These are phyloP conservation scores for Struthidea cinerea DNA, from an alignment of 2,113 vertebrate genomes.

Conservation along the genomic window DNA sequence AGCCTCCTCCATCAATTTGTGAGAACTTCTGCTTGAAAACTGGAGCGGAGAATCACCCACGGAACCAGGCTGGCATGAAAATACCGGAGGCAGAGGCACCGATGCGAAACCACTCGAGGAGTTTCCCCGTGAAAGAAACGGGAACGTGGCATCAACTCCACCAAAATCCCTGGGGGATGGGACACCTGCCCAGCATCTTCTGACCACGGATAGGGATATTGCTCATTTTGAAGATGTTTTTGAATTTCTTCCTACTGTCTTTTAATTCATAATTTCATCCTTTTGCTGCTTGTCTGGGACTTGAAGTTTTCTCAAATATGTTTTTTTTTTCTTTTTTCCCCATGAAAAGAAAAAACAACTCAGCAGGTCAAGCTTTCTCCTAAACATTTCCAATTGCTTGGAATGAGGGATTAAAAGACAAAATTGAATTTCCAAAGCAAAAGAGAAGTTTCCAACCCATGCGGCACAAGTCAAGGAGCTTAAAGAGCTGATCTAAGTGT, in stretches of 20 bases:
- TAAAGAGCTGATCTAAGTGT: background rate
- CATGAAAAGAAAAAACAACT: background rate
- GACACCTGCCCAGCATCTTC: background rate
- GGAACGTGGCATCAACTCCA: background rate
- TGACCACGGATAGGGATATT: accelerated
- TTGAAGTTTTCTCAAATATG: background rate
- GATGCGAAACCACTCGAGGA: constrained; percentile 19
- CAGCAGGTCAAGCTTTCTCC: background rate
- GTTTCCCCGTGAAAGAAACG: background rate
- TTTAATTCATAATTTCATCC: background rate
- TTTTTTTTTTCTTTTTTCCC: too few relatives aligned
- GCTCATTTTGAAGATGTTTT: accelerated
- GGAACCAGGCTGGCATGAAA: constrained; percentile 36
- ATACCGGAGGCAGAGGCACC: constrained; percentile 27
- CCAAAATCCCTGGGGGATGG: background rate
- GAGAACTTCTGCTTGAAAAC: constrained; percentile 60
- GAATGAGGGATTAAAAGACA: background rate
- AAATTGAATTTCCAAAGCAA: background rate
- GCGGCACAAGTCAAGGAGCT: background rate
- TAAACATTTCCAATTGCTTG: background rate
- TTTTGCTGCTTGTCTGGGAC: background rate
- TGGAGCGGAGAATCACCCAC: constrained; percentile 60
- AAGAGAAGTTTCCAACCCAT: background rate
- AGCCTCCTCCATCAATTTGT: constrained; percentile 37
- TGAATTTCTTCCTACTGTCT: background rate